Conservation (phyloP, 1,140 invertebrate species). For the Acromyrmex charruanus region DNA sequence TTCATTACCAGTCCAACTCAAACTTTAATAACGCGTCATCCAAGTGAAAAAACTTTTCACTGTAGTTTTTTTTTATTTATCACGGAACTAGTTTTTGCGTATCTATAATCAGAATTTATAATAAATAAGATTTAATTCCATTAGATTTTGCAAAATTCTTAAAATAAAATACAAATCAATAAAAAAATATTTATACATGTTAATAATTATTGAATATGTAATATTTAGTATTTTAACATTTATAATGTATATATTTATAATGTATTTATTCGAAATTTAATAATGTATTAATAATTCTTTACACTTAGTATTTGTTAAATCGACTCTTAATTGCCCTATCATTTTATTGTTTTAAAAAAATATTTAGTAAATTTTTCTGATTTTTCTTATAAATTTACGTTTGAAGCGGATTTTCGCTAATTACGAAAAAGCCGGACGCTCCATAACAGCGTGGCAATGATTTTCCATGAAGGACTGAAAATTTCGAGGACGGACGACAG, state of each 20-base stretch:
- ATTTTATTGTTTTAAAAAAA: background rate
- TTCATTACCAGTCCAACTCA: slow-evolving; percentile 33
- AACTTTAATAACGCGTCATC: slow-evolving; percentile 12
- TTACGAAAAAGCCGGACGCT: background rate
- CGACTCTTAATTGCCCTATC: no score
- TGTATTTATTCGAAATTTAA: no score
- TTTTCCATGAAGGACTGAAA: slow-evolving; percentile 53
- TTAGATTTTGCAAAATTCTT: background rate
- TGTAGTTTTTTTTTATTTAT: background rate
- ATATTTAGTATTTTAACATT: no score
- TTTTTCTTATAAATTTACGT: background rate
- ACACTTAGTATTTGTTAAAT: no score
- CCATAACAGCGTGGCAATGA: slow-evolving; percentile 15
- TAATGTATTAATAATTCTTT: no score
- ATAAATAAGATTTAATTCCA: background rate
- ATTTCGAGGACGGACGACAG: slow-evolving; percentile 69
- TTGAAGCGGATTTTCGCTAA: background rate
- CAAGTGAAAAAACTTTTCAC: background rate
- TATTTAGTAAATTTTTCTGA: background rate
- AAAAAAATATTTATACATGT: background rate
- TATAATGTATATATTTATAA: no score
- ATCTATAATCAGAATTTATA: background rate
- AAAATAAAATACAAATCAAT: background rate
- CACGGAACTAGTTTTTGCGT: background rate
- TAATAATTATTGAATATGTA: no score